phyloP scores from a whole-genome alignment of 2,888 invertebrate species.

The Fissipunctia ypsillon region DNA sequence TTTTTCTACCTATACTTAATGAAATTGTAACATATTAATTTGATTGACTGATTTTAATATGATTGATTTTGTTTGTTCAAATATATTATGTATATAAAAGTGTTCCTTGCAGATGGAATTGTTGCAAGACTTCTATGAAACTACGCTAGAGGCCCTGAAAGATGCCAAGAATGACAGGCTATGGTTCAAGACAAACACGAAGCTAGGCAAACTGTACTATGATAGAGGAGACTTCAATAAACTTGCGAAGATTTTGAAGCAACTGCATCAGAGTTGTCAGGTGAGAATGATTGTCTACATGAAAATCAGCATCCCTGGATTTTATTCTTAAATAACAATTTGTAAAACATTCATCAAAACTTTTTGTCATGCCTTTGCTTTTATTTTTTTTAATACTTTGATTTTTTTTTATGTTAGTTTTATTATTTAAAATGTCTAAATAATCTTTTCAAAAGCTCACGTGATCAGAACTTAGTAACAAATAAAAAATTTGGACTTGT shows the following conservation, averaged over 20 bases:
- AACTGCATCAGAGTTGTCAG: slow-evolving; percentile 99
- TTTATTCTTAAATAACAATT: not conserved
- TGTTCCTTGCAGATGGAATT: slow-evolving; percentile 95
- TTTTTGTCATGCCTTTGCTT: not conserved
- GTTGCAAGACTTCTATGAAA: slow-evolving; percentile 99
- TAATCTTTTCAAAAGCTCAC: slow-evolving; percentile 3
- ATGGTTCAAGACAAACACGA: slow-evolving; percentile 99
- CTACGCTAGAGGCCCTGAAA: slow-evolving; percentile 97
- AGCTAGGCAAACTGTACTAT: slow-evolving; percentile 99
- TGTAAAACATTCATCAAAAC: not conserved
- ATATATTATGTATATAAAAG: slow-evolving; percentile 44
- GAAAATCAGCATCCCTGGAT: not conserved
- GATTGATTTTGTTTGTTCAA: slow-evolving; percentile 10
- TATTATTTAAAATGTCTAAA: slow-evolving; percentile 8
- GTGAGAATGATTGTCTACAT: slow-evolving; percentile 81
- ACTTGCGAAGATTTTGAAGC: slow-evolving; percentile 98
- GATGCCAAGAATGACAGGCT: slow-evolving; percentile 99
- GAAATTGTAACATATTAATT: slow-evolving; percentile 18
- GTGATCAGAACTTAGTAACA: not conserved
- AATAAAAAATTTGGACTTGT: not conserved
- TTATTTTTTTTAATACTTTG: not conserved
- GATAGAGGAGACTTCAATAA: slow-evolving; percentile 98
- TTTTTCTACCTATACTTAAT: not conserved
- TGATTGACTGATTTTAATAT: slow-evolving; percentile 29
- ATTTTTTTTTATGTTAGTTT: not conserved